phyloP scores from a whole-genome alignment of 2,113 vertebrate species.

The Octodon degus region DNA sequence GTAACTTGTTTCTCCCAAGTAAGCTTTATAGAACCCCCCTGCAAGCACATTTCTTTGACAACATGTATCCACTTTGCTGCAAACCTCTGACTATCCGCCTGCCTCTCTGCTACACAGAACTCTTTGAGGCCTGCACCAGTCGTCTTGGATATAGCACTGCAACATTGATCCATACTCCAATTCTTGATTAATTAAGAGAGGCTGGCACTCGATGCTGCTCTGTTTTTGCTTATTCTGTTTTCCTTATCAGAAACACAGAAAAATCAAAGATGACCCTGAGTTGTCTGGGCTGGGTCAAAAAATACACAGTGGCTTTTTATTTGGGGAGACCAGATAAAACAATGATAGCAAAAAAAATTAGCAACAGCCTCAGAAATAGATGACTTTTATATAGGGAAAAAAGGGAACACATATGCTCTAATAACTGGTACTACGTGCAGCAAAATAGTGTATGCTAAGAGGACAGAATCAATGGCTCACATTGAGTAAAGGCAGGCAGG shows the following conservation, averaged over 20 bases:
- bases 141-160: neutral
- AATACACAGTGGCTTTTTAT: constrained; percentile 9
- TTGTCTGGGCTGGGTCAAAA: neutral
- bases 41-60: neutral
- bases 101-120: neutral
- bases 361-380: neutral
- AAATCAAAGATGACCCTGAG: constrained; percentile 33
- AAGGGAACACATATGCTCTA: neutral
- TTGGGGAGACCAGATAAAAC: constrained; percentile 16
- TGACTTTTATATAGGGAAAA: neutral
- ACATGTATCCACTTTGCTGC: neutral
- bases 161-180: neutral
- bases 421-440: neutral
- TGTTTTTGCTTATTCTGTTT: constrained; percentile 52
- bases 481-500: neutral
- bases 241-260: constrained; percentile 41
- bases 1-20: neutral
- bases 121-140: neutral
- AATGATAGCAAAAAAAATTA: neutral
- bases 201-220: neutral
- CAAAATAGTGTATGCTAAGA: neutral
- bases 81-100: neutral
- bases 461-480: neutral
- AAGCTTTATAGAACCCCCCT: neutral
- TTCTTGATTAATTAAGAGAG: constrained; percentile 26